Evolutionary conservation across 2,113 vertebrate genomes (phyloP).

Genomic region (Nestor notabilis): DNA sequence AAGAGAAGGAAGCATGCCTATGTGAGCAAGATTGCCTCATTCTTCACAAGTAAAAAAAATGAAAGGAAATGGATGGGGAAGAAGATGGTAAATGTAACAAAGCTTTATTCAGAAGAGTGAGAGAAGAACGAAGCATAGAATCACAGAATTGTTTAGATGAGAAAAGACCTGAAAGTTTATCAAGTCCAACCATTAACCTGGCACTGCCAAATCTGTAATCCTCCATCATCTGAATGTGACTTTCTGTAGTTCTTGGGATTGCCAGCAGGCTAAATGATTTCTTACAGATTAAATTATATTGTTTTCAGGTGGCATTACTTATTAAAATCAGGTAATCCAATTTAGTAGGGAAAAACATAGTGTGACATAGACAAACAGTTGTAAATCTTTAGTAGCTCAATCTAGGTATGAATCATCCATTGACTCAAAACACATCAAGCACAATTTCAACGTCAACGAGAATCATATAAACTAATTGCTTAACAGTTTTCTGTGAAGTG

Average conservation of each 20-base stretch:
- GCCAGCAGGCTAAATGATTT: not conserved
- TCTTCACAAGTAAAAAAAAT: not conserved
- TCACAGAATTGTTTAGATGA: not conserved
- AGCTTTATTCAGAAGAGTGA: not conserved
- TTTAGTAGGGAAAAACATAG: not conserved
- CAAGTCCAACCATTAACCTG: not conserved
- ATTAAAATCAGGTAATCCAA: constrained; percentile 17
- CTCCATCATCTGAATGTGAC: not conserved
- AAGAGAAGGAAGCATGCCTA: not conserved
- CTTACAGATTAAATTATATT: not conserved
- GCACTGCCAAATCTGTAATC: not conserved
- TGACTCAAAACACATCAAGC: not conserved
- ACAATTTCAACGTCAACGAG: not conserved
- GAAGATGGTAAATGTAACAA: not conserved
- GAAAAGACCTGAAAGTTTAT: not conserved
- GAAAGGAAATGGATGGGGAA: not conserved
- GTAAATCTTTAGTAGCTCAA: not conserved
- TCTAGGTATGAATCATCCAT: not conserved
- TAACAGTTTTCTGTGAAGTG: not conserved
- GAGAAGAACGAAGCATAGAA: not conserved
- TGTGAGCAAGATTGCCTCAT: not conserved
- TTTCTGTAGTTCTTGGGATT: not conserved
- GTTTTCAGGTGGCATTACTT: constrained; percentile 22
- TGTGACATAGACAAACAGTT: not conserved
- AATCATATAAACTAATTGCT: not conserved